These are phyloP conservation scores for Nephrotoma appendiculata DNA, from an alignment of 2,888 invertebrate species.

Conservation along the genomic window DNA sequence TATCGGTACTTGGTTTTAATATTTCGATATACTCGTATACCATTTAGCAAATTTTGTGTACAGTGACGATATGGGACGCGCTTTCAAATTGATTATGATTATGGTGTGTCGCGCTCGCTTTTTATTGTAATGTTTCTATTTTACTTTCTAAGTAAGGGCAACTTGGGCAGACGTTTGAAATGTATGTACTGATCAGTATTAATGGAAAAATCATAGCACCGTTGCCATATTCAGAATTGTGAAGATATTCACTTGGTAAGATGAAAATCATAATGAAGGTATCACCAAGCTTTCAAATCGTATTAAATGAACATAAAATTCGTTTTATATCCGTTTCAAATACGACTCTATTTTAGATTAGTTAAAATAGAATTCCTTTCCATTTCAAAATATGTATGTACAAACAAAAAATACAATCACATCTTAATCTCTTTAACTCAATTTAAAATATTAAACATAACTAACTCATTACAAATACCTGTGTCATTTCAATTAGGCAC, in stretches of 20 bases:
- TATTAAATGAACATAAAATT: not conserved
- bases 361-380: not conserved
- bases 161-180: too few relatives aligned
- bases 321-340: not conserved
- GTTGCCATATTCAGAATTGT: too few relatives aligned
- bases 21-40: not conserved
- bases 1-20: not conserved
- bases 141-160: too few relatives aligned
- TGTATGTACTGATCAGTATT: too few relatives aligned
- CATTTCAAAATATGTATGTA: not conserved
- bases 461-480: not conserved
- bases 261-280: too few relatives aligned
- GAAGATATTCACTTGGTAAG: too few relatives aligned
- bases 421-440: not conserved
- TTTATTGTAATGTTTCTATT: not conserved
- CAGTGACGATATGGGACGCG: not conserved
- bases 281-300: not conserved
- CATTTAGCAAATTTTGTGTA: not conserved
- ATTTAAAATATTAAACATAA: not conserved
- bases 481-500: not conserved
- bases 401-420: not conserved
- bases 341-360: not conserved
- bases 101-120: not conserved
- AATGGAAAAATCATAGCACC: too few relatives aligned
- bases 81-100: not conserved